These are phyloP conservation scores for Halesus radiatus DNA, from an alignment of 1,140 invertebrate genomes.

Conservation along the genomic window DNA sequence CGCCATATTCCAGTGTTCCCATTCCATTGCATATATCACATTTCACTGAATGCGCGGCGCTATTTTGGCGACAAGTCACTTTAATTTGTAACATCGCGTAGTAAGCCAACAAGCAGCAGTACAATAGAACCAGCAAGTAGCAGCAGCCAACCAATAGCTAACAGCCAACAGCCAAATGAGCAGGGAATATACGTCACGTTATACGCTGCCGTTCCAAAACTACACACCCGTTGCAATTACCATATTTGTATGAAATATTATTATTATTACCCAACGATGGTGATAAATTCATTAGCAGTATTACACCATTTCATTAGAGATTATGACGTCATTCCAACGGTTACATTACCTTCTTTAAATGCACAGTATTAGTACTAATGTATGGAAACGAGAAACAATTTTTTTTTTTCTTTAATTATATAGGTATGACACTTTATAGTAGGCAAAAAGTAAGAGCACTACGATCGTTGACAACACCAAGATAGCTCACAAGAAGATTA, in stretches of 20 bases:
- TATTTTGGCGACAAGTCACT: constrained; percentile 39
- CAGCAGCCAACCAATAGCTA: not conserved
- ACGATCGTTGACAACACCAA: no score
- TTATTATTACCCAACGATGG: not conserved
- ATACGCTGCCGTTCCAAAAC: constrained; percentile 16
- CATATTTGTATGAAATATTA: constrained; percentile 21
- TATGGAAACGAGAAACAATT: no score
- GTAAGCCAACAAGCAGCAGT: not conserved
- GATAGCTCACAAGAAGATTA: no score
- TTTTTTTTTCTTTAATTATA: no score
- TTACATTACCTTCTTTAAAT: no score
- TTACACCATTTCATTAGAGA: not conserved
- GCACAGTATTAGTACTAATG: no score
- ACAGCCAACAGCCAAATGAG: constrained; percentile 17
- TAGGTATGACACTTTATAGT: no score
- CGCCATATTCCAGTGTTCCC: not conserved
- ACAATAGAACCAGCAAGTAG: no score
- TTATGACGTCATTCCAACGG: no score
- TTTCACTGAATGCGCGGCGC: constrained; percentile 24
- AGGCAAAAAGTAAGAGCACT: no score
- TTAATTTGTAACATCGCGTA: constrained; percentile 39
- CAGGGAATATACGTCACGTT: constrained; percentile 21
- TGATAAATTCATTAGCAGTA: not conserved
- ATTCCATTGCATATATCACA: constrained; percentile 38
- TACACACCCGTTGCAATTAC: not conserved